Evolutionary conservation across 64 coral and sea anemone species (phyloP).

Genomic region (Catalaphyllia jardinei): DNA sequence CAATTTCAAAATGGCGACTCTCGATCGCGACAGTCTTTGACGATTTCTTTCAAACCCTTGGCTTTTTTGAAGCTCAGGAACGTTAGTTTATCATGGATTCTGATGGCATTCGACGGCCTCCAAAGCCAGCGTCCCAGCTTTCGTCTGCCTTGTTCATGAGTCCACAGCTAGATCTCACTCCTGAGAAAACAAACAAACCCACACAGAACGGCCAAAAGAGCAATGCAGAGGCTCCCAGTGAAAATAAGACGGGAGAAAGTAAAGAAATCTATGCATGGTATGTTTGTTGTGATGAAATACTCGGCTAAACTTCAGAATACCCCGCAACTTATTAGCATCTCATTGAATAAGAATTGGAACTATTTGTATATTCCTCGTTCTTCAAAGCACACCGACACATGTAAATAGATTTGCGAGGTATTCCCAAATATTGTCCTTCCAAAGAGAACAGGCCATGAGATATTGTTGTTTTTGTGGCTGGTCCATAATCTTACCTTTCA

Average conservation of each 20-base stretch:
- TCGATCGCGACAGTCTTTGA: not conserved
- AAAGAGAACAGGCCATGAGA: not conserved
- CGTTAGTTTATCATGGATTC: constrained; percentile 33
- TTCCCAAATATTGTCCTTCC: no score
- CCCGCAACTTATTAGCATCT: no score
- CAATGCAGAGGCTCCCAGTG: not conserved
- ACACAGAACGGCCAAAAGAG: not conserved
- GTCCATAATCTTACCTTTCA: not conserved
- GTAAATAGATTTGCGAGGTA: no score
- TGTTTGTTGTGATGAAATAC: not conserved
- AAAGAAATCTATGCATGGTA: constrained; percentile 18
- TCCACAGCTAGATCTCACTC: constrained; percentile 81
- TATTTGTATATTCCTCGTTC: no score
- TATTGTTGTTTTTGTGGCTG: not conserved
- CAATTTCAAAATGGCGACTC: constrained; percentile 38
- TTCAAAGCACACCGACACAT: no score
- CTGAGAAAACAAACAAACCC: constrained; percentile 34
- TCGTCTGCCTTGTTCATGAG: constrained; percentile 52
- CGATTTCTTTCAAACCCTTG: not conserved
- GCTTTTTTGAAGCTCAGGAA: not conserved
- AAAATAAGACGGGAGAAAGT: not conserved
- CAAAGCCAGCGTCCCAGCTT: constrained; percentile 56
- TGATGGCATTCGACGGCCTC: constrained; percentile 57
- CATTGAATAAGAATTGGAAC: no score
- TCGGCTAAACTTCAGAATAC: no score